A percentile compares a stretch with the other conserved stretches of the same genome.
phyloP scores from a whole-genome alignment of 2,113 vertebrate genomes.

The Acrocephalus kingi region DNA sequence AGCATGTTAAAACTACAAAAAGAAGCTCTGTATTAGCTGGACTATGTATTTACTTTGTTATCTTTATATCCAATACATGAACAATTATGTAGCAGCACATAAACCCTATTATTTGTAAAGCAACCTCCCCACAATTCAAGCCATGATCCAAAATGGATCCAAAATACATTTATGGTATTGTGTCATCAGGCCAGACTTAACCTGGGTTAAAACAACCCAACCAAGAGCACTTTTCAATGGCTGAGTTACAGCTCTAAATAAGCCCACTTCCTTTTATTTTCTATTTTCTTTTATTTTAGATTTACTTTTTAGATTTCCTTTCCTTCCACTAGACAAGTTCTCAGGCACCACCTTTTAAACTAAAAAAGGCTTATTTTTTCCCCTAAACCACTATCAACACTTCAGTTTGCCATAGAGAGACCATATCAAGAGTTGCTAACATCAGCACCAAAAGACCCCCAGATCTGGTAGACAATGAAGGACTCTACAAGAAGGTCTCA shows the following conservation, averaged over 20 bases:
- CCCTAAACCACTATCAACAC: background rate
- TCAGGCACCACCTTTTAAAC: background rate
- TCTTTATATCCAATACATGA: background rate
- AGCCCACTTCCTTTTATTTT: background rate
- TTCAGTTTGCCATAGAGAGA: background rate
- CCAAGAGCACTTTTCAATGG: background rate
- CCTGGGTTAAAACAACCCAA: background rate
- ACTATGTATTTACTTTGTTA: background rate
- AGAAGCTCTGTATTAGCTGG: background rate
- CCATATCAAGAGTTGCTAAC: background rate
- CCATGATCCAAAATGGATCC: background rate
- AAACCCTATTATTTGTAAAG: background rate
- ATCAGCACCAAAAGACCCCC: accelerated
- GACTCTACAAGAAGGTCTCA: constrained; percentile 62
- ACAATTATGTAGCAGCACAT: background rate
- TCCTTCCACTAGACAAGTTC: background rate
- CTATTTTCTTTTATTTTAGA: background rate
- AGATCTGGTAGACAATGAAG: background rate
- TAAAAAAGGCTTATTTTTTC: background rate
- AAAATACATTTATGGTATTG: background rate
- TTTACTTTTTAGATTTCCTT: background rate
- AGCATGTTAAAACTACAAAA: background rate
- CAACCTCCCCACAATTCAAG: background rate
- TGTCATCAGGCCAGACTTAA: background rate
- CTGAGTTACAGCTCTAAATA: background rate